Conservation (phyloP, 1,140 invertebrate species). For the Caenorhabditis tropicalis region DNA sequence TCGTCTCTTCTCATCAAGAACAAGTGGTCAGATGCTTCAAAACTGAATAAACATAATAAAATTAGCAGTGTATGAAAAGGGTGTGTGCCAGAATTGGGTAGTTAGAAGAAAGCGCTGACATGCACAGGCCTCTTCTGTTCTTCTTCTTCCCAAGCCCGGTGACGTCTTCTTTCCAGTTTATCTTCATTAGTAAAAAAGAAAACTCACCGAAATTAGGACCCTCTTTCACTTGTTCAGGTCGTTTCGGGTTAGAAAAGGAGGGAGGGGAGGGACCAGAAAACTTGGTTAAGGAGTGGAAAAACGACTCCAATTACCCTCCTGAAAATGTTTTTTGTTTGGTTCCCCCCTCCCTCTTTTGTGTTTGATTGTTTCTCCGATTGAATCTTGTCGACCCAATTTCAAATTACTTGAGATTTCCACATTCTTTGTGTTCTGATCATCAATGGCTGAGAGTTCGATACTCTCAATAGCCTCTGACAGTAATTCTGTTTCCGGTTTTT, state of each 20-base stretch:
- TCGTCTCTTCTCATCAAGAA: not conserved
- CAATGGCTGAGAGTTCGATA: no score
- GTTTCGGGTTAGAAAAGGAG: no score
- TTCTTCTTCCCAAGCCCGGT: not conserved
- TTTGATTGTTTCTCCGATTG: not conserved
- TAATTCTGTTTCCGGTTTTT: no score
- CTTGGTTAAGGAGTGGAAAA: not conserved
- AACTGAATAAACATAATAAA: constrained; percentile 11
- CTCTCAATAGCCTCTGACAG: no score
- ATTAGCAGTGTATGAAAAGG: constrained; percentile 9
- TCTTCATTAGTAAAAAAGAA: not conserved
- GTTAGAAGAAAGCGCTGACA: not conserved
- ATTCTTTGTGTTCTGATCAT: no score
- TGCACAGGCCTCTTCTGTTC: no score
- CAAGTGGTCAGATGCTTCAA: not conserved
- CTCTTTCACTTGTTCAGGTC: not conserved
- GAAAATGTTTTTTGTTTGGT: not conserved
- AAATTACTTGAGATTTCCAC: not conserved
- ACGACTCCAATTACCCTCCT: not conserved
- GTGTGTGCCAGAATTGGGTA: not conserved
- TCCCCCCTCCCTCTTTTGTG: not conserved
- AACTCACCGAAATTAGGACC: not conserved
- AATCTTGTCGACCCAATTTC: not conserved
- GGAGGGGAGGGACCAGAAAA: not conserved
- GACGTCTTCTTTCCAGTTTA: not conserved